phyloP scores from a whole-genome alignment of 2,888 invertebrate genomes.

The Sesamia inferens region DNA sequence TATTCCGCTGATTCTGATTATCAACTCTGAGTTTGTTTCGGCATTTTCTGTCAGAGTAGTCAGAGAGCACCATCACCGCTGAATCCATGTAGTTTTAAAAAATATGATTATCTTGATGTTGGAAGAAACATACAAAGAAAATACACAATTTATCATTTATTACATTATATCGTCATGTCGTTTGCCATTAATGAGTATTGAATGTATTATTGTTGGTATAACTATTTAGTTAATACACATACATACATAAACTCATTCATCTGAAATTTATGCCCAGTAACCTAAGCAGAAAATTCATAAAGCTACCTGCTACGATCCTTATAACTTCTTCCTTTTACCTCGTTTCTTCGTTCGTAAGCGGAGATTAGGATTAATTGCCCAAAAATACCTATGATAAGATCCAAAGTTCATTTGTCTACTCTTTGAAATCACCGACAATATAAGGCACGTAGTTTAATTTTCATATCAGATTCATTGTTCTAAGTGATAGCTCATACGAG shows the following conservation, averaged over 20 bases:
- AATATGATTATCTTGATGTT: too few species aligned
- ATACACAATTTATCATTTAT: too few species aligned
- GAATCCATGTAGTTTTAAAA: too few species aligned
- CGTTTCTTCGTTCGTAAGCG: neutral
- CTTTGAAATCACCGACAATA: neutral
- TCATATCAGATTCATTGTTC: neutral
- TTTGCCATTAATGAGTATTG: conserved; percentile 5
- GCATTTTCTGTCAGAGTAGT: too few species aligned
- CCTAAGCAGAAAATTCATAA: neutral
- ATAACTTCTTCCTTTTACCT: neutral
- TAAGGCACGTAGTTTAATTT: neutral
- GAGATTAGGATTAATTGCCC: neutral
- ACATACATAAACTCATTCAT: neutral
- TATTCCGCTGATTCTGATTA: neutral
- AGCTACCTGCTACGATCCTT: neutral
- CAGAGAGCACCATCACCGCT: too few species aligned
- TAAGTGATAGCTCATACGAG: neutral
- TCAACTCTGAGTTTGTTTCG: too few species aligned
- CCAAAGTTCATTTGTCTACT: neutral
- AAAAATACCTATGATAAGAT: neutral
- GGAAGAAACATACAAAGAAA: too few species aligned
- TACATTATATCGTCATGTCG: conserved; percentile 12
- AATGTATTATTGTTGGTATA: neutral
- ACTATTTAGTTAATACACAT: neutral
- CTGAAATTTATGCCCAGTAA: too few species aligned